Base-by-base conservation (phyloP, 2,888 invertebrate genomes). In the Clusia tigrina region DNA sequence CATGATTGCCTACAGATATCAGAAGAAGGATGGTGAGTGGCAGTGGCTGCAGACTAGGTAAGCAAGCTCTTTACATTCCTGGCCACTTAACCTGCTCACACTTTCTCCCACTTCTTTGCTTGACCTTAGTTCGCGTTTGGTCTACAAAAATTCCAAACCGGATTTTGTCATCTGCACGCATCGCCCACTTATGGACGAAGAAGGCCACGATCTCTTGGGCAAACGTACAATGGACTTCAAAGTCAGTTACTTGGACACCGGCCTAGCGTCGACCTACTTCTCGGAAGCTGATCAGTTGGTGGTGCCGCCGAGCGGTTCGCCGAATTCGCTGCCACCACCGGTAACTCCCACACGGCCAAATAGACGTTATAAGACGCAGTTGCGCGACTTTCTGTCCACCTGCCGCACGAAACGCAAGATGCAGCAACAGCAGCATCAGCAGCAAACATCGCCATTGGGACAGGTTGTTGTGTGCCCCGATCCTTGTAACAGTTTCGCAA, bases 211-310 rank as follows among this genome's bases (percentile, higher is more conserved):
- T 85, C 86, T 99, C 66, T 87, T 98, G 55, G 98, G 98, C 37
- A 99, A 99, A 84, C 89, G 99, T 69, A 98, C 98, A 5, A 97
- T 97, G 94, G 98, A 98, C 85, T 98, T 98, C 85, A 98, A 98
- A 88, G 96, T 84, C 1, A 97, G 97, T 81, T 98, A 98, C 85
- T 88, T 98, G 77, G 96, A 96, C 81, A 95, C 95, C 0, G 95
- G 95, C 17, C 87, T 96, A 68, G 94, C 95, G 17, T 95, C 94
- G 78, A 90, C 92, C 61, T 95, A 95, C 85, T 94, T 95, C 85
- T 92, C 93, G 6, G 95, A 95, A 78, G 88, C 90, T 52, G 94
- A 95, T 79, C 92, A 91, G 81, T 84, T 94, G 18, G 88, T 88
- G 62, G 88, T 87, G 67, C 86, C 89, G 17, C 87, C 86, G 58